Base-by-base conservation (phyloP, 2,113 vertebrate species). In the Festucalex cinctus region DNA sequence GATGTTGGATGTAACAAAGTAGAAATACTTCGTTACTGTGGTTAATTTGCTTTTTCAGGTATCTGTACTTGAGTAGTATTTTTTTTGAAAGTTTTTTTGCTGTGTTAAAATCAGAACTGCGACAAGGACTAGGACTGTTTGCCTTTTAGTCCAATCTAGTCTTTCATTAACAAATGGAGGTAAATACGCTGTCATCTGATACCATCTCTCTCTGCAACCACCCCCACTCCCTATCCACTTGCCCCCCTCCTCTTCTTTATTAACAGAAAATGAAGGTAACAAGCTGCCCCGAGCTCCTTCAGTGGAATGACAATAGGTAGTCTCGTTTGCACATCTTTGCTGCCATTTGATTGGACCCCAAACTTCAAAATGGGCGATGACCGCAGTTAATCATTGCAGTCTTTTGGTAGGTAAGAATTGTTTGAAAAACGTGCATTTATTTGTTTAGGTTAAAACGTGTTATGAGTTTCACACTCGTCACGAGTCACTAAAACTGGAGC, bases 181-280 rank as follows among this genome's bases (percentile, higher is more conserved):
- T 89, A 83, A 90, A 87, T 79, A 75, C 76, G 79, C 68, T 26
- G 71, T 82, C 83, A 88, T 85, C 81, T 89, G 89, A 92, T 90
- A 88, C 78, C 80, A 88, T 90, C 87, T 90, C 16, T 90, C 87
- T 90, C 16, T 71, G 66, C 73, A 63, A 80, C 17, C 44, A 49
- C 64, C 72, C 59, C 62, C 9, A 37, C 26, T n/a, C 44, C 37
- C 37, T n/a, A 41, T 7, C 48, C 9, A 24, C 43, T 24, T 56
- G 26, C 51, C 53, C 43, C 35, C 75, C 68, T 75, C 60, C 74
- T 75, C 77, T 70, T 70, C 37, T 75, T 56, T 28, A 56, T 17
- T 32, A 83, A 80, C 66, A 76, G 57, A 66, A 63, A 75, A 63
- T 68, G 65, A 57, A 74, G 80, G 69, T 75, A 73, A 79, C 24